phyloP scores from a whole-genome alignment of 2,113 vertebrate species.

The Bujurquina vittata region DNA sequence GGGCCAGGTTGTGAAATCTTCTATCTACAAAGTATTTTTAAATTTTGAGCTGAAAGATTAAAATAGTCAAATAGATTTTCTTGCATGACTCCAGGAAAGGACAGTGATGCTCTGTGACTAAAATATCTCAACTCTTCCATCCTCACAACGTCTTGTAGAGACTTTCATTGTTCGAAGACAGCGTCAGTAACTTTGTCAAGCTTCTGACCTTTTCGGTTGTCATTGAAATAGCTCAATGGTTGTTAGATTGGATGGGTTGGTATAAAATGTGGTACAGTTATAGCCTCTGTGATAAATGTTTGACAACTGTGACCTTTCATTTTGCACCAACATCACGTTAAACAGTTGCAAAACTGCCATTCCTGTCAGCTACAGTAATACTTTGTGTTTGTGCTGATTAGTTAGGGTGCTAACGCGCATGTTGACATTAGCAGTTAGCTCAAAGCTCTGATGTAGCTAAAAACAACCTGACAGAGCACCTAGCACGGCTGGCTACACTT shows the following conservation, averaged over 20 bases:
- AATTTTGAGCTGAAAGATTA: background rate
- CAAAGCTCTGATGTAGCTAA: background rate
- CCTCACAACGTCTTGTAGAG: background rate
- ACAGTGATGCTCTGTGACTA: background rate
- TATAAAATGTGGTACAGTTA: background rate
- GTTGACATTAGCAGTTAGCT: background rate
- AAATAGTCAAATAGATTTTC: background rate
- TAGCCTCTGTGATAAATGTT: background rate
- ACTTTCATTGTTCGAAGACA: background rate
- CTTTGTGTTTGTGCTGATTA: background rate
- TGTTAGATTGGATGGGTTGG: background rate
- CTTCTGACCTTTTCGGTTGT: background rate
- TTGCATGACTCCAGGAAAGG: background rate
- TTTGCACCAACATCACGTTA: background rate
- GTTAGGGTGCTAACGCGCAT: background rate
- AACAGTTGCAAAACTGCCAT: background rate
- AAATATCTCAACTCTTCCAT: background rate
- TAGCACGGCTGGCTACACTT: background rate
- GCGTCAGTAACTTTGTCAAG: background rate
- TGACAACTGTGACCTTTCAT: background rate
- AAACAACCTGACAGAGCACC: background rate
- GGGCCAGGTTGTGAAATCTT: background rate
- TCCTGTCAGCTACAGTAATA: background rate
- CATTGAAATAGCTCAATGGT: background rate
- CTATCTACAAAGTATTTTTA: background rate